A percentile compares a stretch with the other conserved stretches of the same genome.
phyloP scores from a whole-genome alignment of 2,797 vertebrate genomes.

The Apodemus agrarius region DNA sequence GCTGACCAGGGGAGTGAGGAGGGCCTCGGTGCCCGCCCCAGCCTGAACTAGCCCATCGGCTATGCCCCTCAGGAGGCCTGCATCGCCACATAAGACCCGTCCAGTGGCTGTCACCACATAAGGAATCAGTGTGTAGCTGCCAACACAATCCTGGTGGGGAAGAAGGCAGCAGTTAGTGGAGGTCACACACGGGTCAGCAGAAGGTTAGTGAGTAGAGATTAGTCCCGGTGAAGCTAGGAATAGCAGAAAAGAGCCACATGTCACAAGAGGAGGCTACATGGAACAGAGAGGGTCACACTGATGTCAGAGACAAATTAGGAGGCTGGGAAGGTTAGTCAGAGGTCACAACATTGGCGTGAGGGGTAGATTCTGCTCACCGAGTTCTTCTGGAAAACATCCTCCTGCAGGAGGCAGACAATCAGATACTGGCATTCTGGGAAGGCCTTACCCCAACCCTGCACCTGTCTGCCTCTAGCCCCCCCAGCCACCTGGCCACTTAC shows the following conservation, averaged over 20 bases:
- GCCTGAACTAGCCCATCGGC: slow-evolving; percentile 91
- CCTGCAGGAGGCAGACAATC: slow-evolving; percentile 73
- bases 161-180: slow-evolving; percentile 36
- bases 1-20: slow-evolving; percentile 90
- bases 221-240: neutral
- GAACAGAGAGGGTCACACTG: slow-evolving; percentile 19
- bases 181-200: neutral
- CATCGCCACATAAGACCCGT: slow-evolving; percentile 92
- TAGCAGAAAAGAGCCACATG: neutral
- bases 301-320: slow-evolving; percentile 36
- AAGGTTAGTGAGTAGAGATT: neutral
- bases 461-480: neutral
- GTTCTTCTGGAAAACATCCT: slow-evolving; percentile 86
- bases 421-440: slow-evolving; percentile 16
- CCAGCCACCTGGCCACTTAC: slow-evolving; percentile 82
- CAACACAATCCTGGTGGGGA: slow-evolving; percentile 90
- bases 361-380: slow-evolving; percentile 75
- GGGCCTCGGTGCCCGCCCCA: slow-evolving; percentile 89
- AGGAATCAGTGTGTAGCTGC: slow-evolving; percentile 94
- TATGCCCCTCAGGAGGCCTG: slow-evolving; percentile 88
- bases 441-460: neutral
- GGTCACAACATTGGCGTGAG: neutral
- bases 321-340: slow-evolving; percentile 45
- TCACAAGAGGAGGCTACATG: neutral
- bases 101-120: slow-evolving; percentile 93